Conservation (phyloP, 2,113 vertebrate genomes). For the Tauraco erythrolophus region DNA sequence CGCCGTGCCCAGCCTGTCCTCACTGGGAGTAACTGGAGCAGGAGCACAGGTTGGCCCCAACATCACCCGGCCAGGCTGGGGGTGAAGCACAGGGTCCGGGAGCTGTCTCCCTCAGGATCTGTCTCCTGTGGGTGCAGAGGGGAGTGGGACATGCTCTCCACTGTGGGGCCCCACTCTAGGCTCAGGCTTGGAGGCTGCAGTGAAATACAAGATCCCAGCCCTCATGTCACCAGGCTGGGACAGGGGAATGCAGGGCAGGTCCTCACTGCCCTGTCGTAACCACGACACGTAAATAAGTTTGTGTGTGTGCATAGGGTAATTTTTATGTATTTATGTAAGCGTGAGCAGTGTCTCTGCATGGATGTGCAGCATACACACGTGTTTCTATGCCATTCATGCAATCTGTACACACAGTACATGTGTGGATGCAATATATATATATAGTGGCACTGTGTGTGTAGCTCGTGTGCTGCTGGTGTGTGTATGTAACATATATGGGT, state of each 20-base stretch:
- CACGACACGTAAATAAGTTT: not conserved
- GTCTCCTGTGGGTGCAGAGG: not conserved
- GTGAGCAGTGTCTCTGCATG: not conserved
- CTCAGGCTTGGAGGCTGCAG: rapidly evolving
- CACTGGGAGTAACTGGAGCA: not conserved
- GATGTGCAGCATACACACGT: rapidly evolving
- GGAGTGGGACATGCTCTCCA: rapidly evolving
- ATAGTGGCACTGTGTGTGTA: rapidly evolving
- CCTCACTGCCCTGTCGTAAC: rapidly evolving
- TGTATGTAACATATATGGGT: rapidly evolving
- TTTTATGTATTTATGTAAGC: not conserved
- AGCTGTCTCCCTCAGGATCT: not conserved
- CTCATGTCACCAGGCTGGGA: rapidly evolving
- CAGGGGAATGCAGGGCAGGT: not conserved
- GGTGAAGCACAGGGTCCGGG: rapidly evolving
- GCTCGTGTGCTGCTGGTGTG: not conserved
- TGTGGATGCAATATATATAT: rapidly evolving
- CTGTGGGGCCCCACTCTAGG: not conserved
- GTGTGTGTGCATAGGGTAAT: rapidly evolving
- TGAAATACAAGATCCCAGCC: not conserved
- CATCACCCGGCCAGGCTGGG: rapidly evolving
- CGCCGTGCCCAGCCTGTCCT: not conserved
- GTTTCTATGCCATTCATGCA: rapidly evolving
- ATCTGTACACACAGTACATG: rapidly evolving
- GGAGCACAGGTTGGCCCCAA: not conserved